Conservation (phyloP, 2,113 vertebrate genomes). For the Caranx melampygus region DNA sequence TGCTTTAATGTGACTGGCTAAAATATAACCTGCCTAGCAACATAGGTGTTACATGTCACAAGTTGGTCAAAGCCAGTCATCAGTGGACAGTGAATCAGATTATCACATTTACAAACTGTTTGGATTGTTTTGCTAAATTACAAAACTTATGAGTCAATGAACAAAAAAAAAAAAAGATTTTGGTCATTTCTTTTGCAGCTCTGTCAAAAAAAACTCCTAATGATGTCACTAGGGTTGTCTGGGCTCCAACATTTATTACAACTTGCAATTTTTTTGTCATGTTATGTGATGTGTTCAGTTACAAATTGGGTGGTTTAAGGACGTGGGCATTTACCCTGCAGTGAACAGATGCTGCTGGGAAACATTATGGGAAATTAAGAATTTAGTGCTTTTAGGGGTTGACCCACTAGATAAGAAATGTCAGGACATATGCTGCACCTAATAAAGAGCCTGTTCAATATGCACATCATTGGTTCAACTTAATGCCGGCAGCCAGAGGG, state of each 20-base stretch:
- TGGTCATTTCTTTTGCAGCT: too few species aligned
- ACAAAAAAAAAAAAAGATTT: too few species aligned
- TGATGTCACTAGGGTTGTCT: too few species aligned
- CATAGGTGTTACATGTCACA: background rate
- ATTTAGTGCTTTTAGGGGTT: background rate
- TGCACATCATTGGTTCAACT: too few species aligned
- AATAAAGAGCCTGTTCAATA: too few species aligned
- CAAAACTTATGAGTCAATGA: background rate
- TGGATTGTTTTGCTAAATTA: background rate
- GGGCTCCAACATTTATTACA: too few species aligned
- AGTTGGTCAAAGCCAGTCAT: background rate
- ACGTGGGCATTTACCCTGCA: background rate
- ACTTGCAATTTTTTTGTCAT: too few species aligned
- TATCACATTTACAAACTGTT: background rate
- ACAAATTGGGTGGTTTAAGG: background rate
- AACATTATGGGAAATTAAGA: background rate
- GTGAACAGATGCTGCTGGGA: background rate
- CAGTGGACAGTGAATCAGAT: background rate
- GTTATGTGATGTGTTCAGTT: too few species aligned
- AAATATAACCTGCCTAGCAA: slow-evolving; percentile 58
- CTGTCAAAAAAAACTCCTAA: too few species aligned
- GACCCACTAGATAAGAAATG: background rate
- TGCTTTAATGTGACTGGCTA: slow-evolving; percentile 36
- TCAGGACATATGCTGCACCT: too few species aligned
- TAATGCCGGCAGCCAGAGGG: too few species aligned